These are phyloP conservation scores for Drosophila maculinotata DNA, from an alignment of 2,888 invertebrate species.

Conservation along the genomic window DNA sequence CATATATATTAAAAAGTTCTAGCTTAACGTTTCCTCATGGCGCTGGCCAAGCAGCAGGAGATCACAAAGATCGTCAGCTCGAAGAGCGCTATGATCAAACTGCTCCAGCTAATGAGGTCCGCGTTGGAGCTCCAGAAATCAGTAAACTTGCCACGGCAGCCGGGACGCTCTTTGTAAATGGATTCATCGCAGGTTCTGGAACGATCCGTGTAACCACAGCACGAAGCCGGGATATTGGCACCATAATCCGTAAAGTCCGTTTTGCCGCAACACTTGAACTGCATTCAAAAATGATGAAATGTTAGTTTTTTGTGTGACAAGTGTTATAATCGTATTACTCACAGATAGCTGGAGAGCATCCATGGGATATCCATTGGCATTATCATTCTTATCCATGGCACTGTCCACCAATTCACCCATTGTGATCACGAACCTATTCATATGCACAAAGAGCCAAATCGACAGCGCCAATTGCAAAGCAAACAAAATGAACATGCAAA, in stretches of 20 bases:
- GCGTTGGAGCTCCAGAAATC: slow-evolving; percentile 83
- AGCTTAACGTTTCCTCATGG: slow-evolving; percentile 88
- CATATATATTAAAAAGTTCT: neutral
- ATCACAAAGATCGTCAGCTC: slow-evolving; percentile 92
- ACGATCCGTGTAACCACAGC: slow-evolving; percentile 74
- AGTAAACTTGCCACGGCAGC: slow-evolving; percentile 80
- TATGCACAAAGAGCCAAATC: slow-evolving; percentile 88
- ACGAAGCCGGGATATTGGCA: slow-evolving; percentile 69
- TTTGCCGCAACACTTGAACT: slow-evolving; percentile 82
- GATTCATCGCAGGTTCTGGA: slow-evolving; percentile 45
- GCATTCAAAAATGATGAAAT: slow-evolving; percentile 7
- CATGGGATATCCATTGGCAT: slow-evolving; percentile 75
- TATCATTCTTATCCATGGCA: slow-evolving; percentile 77
- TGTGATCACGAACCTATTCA: slow-evolving; percentile 86
- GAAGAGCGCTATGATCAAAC: slow-evolving; percentile 89
- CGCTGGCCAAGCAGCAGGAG: slow-evolving; percentile 93
- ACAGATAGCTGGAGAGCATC: slow-evolving; percentile 78
- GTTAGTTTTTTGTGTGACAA: neutral
- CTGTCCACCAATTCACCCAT: slow-evolving; percentile 86
- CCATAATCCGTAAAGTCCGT: slow-evolving; percentile 57
- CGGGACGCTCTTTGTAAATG: slow-evolving; percentile 50
- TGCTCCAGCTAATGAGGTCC: slow-evolving; percentile 87
- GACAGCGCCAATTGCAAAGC: slow-evolving; percentile 90
- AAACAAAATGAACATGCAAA: slow-evolving; percentile 89
- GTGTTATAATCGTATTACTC: slow-evolving; percentile 41